Evolutionary conservation across 35 echinoderm and acorn worm species (phyloP), one percentile per base, ranked within the genome.

Genomic region (Apostichopus californicus): DNA sequence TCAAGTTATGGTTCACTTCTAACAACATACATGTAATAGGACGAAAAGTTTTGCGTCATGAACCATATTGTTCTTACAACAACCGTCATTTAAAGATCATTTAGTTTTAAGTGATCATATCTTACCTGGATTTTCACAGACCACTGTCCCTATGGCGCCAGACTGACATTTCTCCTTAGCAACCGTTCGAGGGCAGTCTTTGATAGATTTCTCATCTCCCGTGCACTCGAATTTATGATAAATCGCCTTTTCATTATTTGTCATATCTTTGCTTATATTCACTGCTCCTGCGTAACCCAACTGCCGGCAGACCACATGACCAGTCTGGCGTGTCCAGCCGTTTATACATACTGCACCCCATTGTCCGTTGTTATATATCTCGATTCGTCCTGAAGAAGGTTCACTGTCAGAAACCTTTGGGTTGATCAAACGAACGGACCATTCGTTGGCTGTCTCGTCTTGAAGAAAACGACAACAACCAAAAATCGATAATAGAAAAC

Each of bases 251-350:
- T 25, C 56, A 9, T 1, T 18, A 18, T 10, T 55, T 85, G 55
- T 23, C 20, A 28, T 85, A 85, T 58, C 24, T 59, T 57, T 25
- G 17, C 20, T 59, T 8, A 59, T 55, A 14, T 25, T 85, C 0
- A 58, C n/a, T 5, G 86, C 86, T 75, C 63, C 22, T 7, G 21
- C 17, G 24, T 89, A 94, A 17, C 92, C 92, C 72, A 94, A 60
- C 57, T 94, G 92, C 0, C 86, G 92, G 77, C 92, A 94, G 23
- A 71, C 87, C 21, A 94, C 92, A 11, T 79, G 12, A 8, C 82
- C 86, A 46, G 89, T 77, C 24, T 14, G 22, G 17, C 13, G 10
- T 7, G 25, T 68, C 92, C 92, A 94, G 12, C 68, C 78, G 8
- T 78, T 72, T 14, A 73, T 22, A 81, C 92, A 89, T 4, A 94